Conservation (phyloP, 1,140 invertebrate genomes). For the Papilio helenus region DNA sequence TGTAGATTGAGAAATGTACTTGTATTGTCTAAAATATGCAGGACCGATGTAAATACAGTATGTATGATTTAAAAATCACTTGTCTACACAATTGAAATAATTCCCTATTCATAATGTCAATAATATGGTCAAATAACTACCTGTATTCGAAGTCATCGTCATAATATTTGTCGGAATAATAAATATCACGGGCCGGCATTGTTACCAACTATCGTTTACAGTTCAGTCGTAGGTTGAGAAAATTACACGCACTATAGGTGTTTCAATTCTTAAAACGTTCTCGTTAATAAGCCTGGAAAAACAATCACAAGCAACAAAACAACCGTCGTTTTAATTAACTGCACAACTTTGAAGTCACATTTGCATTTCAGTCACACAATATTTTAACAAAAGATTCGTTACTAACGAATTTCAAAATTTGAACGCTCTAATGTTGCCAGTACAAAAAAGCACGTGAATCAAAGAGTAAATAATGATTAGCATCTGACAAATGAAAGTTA, state of each 20-base stretch:
- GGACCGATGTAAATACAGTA: background rate
- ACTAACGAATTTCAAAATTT: conserved; percentile 68
- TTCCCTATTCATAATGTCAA: background rate
- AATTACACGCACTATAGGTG: background rate
- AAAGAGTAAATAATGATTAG: background rate
- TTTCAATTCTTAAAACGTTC: background rate
- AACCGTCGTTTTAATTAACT: background rate
- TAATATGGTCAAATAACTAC: conserved; percentile 72
- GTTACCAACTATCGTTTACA: conserved; percentile 35
- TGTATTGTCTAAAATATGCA: background rate
- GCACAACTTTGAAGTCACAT: conserved; percentile 17
- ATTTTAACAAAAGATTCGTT: conserved; percentile 48
- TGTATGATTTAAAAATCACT: background rate
- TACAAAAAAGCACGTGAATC: background rate
- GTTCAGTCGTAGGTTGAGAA: background rate
- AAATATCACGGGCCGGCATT: conserved; percentile 86
- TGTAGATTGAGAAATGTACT: background rate
- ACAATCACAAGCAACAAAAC: background rate
- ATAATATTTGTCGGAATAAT: conserved; percentile 96
- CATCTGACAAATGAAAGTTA: background rate
- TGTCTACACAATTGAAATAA: background rate
- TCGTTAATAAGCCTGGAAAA: background rate
- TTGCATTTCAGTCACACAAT: conserved; percentile 16
- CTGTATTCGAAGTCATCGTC: conserved; percentile 94
- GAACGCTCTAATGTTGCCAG: conserved; percentile 47